Percentiles rank a stretch among this genome's conserved stretches.
Conservation (phyloP, 2,888 invertebrate species). For the Itoplectis maculator region DNA sequence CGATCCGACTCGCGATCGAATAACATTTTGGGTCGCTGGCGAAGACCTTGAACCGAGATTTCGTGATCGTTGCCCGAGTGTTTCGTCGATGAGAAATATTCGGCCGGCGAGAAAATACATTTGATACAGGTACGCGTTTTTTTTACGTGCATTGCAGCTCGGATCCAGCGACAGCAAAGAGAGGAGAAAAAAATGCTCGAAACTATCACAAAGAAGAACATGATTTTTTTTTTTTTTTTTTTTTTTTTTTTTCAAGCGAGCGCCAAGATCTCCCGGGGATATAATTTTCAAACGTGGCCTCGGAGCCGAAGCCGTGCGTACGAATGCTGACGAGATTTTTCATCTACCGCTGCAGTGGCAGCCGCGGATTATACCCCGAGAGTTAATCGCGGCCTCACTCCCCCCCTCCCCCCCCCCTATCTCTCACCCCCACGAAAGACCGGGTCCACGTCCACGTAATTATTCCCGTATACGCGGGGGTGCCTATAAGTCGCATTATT, state of each 20-base stretch:
- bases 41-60: too few relatives aligned
- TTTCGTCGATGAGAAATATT: too few relatives aligned
- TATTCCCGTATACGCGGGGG: conserved; percentile 27
- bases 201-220: neutral
- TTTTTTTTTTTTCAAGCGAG: neutral
- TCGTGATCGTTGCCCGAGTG: too few relatives aligned
- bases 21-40: too few relatives aligned
- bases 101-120: too few relatives aligned
- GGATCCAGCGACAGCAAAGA: too few relatives aligned
- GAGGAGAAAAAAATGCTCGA: too few relatives aligned
- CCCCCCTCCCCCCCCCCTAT: neutral
- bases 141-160: too few relatives aligned
- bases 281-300: conserved; percentile 15
- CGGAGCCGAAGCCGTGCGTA: neutral
- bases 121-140: too few relatives aligned
- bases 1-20: too few relatives aligned
- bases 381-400: conserved; percentile 43
- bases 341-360: conserved; percentile 32
- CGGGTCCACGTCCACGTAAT: conserved; percentile 24
- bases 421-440: conserved; percentile 1
- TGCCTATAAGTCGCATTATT: conserved; percentile 31
- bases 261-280: neutral
- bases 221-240: neutral
- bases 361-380: conserved; percentile 46
- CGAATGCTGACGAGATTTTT: conserved; percentile 58